Evolutionary conservation across 2,113 vertebrate genomes (phyloP).

Genomic region (Hemiprocne comata): DNA sequence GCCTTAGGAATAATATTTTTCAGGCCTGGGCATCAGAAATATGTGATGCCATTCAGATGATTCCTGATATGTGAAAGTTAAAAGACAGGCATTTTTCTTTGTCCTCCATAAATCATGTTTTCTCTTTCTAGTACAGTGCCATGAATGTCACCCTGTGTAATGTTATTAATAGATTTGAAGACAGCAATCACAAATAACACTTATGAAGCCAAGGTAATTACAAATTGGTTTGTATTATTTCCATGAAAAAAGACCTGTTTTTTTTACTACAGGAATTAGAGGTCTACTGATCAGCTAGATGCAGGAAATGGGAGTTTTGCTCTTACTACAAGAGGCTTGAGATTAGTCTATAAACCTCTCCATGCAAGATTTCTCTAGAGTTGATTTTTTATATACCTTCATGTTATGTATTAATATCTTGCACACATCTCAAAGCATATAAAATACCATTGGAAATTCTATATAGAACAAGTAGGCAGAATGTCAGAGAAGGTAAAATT

Average conservation of each 20-base stretch:
- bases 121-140: not conserved
- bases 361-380: not conserved
- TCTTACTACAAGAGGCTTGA: not conserved
- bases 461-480: not conserved
- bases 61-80: not conserved
- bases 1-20: constrained; percentile 70
- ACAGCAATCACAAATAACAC: not conserved
- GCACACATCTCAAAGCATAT: not conserved
- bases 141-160: not conserved
- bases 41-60: constrained; percentile 58
- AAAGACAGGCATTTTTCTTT: not conserved
- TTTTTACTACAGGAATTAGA: not conserved
- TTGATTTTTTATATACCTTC: not conserved
- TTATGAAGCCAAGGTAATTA: not conserved
- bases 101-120: not conserved
- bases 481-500: not conserved
- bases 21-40: constrained; percentile 55
- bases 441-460: not conserved
- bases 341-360: not conserved
- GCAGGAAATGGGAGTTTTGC: not conserved
- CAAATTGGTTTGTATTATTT: not conserved
- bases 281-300: not conserved
- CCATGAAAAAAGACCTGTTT: not conserved
- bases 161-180: not conserved
- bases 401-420: not conserved